phyloP scores from a whole-genome alignment of 92 coral and sea anemone species.

The Porites evermanni region DNA sequence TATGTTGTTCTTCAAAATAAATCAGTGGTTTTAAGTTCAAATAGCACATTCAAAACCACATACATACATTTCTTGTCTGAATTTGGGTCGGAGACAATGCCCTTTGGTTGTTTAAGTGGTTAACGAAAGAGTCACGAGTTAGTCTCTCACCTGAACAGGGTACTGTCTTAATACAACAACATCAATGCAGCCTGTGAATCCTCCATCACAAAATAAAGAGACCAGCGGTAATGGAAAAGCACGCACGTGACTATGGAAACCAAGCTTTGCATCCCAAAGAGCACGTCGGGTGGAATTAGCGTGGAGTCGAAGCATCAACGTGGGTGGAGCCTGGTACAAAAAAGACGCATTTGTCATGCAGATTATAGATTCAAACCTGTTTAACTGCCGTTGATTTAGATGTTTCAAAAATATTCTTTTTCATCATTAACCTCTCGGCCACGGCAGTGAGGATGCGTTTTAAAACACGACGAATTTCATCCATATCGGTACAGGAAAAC shows the following conservation, averaged over 20 bases:
- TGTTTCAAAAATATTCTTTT: too few relatives aligned
- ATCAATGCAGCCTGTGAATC: conserved; percentile 86
- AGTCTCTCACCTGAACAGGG: conserved; percentile 85
- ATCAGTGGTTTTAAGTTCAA: too few relatives aligned
- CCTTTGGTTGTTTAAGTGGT: background rate
- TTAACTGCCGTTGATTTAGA: too few relatives aligned
- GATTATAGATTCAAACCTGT: too few relatives aligned
- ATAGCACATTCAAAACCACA: too few relatives aligned
- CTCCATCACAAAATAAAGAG: conserved; percentile 87
- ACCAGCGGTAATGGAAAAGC: conserved; percentile 86
- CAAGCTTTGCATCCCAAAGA: conserved; percentile 88
- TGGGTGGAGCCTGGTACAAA: conserved; percentile 80
- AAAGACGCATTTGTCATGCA: background rate
- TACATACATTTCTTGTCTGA: too few relatives aligned
- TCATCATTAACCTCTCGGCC: too few relatives aligned
- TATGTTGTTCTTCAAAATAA: too few relatives aligned
- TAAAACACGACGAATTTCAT: too few relatives aligned
- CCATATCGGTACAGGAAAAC: too few relatives aligned
- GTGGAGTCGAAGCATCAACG: conserved; percentile 81
- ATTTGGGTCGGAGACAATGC: too few relatives aligned
- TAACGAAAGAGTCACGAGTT: background rate
- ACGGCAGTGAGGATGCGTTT: too few relatives aligned
- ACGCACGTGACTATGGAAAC: conserved; percentile 84
- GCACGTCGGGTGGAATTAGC: conserved; percentile 98
- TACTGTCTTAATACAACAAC: conserved; percentile 85